Evolutionary conservation across 2,888 invertebrate genomes (phyloP), one percentile per base, ranked within the genome.

Genomic region (Gastracanthus pulcherrimus): DNA sequence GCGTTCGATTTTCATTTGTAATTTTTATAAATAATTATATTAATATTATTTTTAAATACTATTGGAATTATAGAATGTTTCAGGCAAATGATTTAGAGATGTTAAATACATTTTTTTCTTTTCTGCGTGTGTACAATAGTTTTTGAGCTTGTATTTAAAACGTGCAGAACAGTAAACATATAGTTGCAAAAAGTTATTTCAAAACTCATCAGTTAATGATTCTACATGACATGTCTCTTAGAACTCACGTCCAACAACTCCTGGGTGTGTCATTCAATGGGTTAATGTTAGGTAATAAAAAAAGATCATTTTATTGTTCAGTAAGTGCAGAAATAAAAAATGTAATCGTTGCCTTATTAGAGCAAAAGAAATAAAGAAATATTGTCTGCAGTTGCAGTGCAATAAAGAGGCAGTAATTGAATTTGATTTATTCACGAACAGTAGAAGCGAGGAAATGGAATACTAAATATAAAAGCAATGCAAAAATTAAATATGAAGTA

Each of bases 251-350:
- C 4, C 0, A 34, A 5, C 9, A 31, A 34, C 16, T 19, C 7
- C 7, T 31, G 31, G 58, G 58, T 38, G 71, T 31, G 71, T 4
- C 45, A 7, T 2, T 23, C 45, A 74, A 74, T 74, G 41, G 34
- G 31, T 41, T 45, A 41, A 60, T 29, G 58, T 72, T 29, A 26
- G 34, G 41, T n/a, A n/a, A 72, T 60, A 45, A 74, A 62, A n/a
- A 45, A 34, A 70, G 34, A 51, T 31, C n/a, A 31, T 60, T 41
- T 71, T 58, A 51, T 71, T 55, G 71, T 38, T n/a, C 16, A n/a
- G n/a, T 38, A n/a, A 19, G 16, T 16, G 23, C n/a, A 1, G 19
- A 48, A 48, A 64, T 36, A 64, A 64, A 38, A 38, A 23, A 38
- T 11, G 13, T 19, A 38, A 64, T 19, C n/a, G n/a, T 23, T 41